Conservation (phyloP, 2,113 vertebrate species). For the Eupsittula cactorum region DNA sequence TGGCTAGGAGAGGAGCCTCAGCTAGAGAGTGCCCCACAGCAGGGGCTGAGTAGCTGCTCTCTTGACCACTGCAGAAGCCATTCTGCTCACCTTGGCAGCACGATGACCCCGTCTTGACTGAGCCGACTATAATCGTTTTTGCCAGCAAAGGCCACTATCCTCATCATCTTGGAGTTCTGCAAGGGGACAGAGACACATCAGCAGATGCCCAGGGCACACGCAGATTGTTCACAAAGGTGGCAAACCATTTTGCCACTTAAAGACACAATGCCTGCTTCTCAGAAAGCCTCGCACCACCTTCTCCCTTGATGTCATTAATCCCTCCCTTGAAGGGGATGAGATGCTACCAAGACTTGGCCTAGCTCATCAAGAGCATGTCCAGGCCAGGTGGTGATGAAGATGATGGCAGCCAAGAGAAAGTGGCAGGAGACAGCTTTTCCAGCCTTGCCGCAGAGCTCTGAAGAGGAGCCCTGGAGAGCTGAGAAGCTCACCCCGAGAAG, state of each 20-base stretch:
- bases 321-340: neutral
- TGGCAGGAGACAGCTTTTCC: neutral
- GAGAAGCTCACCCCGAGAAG: neutral
- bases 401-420: neutral
- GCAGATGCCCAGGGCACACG: neutral
- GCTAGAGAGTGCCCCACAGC: neutral
- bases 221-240: neutral
- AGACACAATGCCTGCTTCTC: neutral
- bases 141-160: neutral
- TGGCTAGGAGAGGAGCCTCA: neutral
- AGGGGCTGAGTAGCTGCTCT: neutral
- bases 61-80: neutral
- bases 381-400: neutral
- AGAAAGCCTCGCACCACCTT: neutral
- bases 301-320: neutral
- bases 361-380: neutral
- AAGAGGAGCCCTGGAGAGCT: neutral
- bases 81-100: neutral
- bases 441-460: neutral
- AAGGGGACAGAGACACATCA: neutral
- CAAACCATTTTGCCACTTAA: neutral
- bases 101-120: neutral
- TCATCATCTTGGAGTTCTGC: neutral
- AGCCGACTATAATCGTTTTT: neutral
- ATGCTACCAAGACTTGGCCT: neutral